Percentiles rank a stretch among this genome's conserved stretches.
Evolutionary conservation across 2,113 vertebrate genomes (phyloP).

Genomic region (Trematomus loennbergii): DNA sequence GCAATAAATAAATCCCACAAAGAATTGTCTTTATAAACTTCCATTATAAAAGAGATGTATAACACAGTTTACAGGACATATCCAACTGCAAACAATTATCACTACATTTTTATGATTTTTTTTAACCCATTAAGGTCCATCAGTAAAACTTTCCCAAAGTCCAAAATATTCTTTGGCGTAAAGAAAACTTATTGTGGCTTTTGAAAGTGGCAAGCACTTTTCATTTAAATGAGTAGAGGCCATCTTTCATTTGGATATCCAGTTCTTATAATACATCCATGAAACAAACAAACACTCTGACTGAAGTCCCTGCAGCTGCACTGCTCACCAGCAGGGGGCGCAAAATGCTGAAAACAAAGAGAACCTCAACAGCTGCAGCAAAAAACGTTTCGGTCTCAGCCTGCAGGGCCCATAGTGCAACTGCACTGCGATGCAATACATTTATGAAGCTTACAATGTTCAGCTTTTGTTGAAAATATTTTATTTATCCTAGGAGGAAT

Average conservation of each 20-base stretch:
- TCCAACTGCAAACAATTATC: not conserved
- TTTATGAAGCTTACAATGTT: not conserved
- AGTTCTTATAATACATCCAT: slow-evolving; percentile 27
- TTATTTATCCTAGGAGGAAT: no score
- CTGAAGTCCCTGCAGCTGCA: not conserved
- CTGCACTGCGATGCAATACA: not conserved
- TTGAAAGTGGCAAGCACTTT: not conserved
- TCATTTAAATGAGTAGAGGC: not conserved
- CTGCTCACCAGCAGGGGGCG: slow-evolving; percentile 14
- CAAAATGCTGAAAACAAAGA: not conserved
- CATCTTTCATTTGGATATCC: not conserved
- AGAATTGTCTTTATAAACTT: not conserved
- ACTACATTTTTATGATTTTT: not conserved
- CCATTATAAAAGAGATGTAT: not conserved
- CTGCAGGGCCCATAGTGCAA: not conserved
- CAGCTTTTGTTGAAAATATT: not conserved
- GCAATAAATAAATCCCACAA: not conserved
- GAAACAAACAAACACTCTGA: slow-evolving; percentile 6
- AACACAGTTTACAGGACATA: not conserved
- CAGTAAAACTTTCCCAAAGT: not conserved
- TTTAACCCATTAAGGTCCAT: not conserved
- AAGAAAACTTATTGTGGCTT: not conserved
- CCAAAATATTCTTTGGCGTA: no score
- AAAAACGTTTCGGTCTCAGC: not conserved
- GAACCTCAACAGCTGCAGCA: slow-evolving; percentile 13